phyloP scores from a whole-genome alignment of 2,797 vertebrate species.

The Aldrovandia affinis region DNA sequence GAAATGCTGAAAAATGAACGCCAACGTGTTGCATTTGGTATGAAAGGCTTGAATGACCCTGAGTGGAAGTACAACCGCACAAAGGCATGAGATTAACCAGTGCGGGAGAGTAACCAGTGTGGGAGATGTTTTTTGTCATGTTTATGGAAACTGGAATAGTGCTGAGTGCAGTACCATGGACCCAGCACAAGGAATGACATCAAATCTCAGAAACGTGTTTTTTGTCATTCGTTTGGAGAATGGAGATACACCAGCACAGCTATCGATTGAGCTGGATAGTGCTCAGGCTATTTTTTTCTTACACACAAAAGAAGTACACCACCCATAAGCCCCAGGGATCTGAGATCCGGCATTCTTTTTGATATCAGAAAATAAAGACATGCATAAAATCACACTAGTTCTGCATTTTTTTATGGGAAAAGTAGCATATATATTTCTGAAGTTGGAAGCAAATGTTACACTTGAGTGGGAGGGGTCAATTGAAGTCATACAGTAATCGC shows the following conservation, averaged over 20 bases:
- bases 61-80: slow-evolving; percentile 23
- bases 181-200: slow-evolving; percentile 21
- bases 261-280: background rate
- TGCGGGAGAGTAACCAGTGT: background rate
- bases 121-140: background rate
- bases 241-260: slow-evolving; percentile 16
- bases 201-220: slow-evolving; percentile 23
- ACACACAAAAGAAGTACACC: background rate
- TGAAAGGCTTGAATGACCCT: slow-evolving; percentile 48
- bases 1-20: slow-evolving; percentile 46
- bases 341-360: background rate
- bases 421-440: slow-evolving; percentile 34
- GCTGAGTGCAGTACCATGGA: slow-evolving; percentile 5
- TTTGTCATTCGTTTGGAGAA: slow-evolving; percentile 18
- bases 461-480: slow-evolving; percentile 50
- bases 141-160: slow-evolving; percentile 27
- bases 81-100: slow-evolving; percentile 12
- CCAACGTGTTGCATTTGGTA: slow-evolving; percentile 38
- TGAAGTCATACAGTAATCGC: slow-evolving; percentile 43
- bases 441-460: slow-evolving; percentile 43
- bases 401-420: background rate
- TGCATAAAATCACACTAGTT: background rate
- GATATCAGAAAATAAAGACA: background rate
- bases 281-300: background rate
- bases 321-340: background rate